Evolutionary conservation across 2,888 invertebrate genomes (phyloP).

Genomic region (Elgonia sp.): DNA sequence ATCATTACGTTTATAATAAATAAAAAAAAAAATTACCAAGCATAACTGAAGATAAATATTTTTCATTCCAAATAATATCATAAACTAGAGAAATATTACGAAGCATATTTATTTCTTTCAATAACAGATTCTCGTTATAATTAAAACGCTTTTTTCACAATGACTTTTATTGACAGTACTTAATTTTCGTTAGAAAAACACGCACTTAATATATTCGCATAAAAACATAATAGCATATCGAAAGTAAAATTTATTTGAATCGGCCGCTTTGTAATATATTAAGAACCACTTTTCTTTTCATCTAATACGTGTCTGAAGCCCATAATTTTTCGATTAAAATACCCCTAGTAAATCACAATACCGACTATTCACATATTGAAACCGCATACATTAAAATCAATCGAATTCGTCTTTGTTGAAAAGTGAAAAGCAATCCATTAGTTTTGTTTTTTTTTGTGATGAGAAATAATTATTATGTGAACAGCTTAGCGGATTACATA

Average conservation of each 20-base stretch:
- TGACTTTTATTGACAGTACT: background rate
- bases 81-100: background rate
- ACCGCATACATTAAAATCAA: constrained; percentile 8
- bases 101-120: background rate
- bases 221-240: constrained; percentile 1
- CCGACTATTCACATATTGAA: background rate
- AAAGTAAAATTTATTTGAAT: constrained; percentile 20
- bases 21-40: no score
- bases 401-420: background rate
- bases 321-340: constrained; percentile 18
- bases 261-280: background rate
- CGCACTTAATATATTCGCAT: background rate
- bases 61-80: no score
- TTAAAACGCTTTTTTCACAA: constrained; percentile 6
- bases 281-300: constrained; percentile 31
- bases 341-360: background rate
- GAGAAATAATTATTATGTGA: constrained; percentile 11
- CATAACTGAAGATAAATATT: no score
- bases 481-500: background rate
- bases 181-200: background rate
- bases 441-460: no score
- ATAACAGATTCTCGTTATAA: no score
- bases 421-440: constrained; percentile 14
- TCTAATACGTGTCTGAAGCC: background rate
- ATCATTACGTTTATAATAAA: no score